These are phyloP conservation scores for Gnathochromis pfefferi DNA, from an alignment of 2,113 vertebrate species.

Conservation along the genomic window DNA sequence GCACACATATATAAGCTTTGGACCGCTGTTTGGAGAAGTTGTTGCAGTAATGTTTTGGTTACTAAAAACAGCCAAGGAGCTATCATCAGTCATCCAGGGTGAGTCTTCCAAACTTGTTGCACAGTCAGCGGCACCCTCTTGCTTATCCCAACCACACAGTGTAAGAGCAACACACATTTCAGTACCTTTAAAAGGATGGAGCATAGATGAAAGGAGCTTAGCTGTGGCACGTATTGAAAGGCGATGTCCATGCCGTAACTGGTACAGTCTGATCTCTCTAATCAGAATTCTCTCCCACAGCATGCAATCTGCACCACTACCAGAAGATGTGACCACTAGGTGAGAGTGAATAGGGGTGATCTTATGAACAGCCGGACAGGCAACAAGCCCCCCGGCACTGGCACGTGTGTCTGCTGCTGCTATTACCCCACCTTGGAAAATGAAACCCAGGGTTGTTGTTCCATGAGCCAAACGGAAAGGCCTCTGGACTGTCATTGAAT, in stretches of 20 bases:
- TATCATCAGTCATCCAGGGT: background rate
- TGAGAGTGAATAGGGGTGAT: slow-evolving; percentile 76
- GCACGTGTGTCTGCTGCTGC: slow-evolving; percentile 80
- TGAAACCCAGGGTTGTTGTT: slow-evolving; percentile 80
- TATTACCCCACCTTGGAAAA: slow-evolving; percentile 76
- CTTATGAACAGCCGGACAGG: slow-evolving; percentile 70
- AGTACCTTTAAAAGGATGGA: slow-evolving; percentile 75
- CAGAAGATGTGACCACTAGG: slow-evolving; percentile 77
- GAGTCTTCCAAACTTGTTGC: background rate
- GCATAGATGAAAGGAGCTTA: slow-evolving; percentile 73
- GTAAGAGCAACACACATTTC: slow-evolving; percentile 79
- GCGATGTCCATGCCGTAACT: slow-evolving; percentile 62
- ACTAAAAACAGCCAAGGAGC: background rate
- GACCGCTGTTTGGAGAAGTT: slow-evolving; percentile 43
- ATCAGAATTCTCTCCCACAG: slow-evolving; percentile 73
- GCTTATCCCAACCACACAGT: slow-evolving; percentile 77
- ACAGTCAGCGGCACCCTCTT: background rate
- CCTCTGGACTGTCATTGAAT: slow-evolving; percentile 6
- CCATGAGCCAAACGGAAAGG: slow-evolving; percentile 70
- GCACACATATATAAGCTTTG: slow-evolving; percentile 78
- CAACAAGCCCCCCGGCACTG: slow-evolving; percentile 72
- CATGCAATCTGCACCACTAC: slow-evolving; percentile 77
- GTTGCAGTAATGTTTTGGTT: background rate
- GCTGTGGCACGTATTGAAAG: slow-evolving; percentile 73
- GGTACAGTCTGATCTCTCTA: slow-evolving; percentile 74